phyloP scores from a whole-genome alignment of 2,888 invertebrate genomes.

The Metalampra italica region DNA sequence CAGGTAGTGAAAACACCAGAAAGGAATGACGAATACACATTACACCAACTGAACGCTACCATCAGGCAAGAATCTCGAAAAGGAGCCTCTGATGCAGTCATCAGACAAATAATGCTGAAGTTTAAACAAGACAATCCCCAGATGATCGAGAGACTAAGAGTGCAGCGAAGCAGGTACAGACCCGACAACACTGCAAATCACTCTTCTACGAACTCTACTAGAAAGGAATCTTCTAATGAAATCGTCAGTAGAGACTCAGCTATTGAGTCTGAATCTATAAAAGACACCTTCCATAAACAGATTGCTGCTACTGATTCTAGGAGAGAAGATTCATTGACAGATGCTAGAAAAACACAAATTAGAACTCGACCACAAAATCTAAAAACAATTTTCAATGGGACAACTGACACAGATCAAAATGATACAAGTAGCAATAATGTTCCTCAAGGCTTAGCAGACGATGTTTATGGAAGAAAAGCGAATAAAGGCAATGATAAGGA shows the following conservation, averaged over 20 bases:
- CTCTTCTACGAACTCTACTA: conserved; percentile 16
- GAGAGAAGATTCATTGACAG: background rate
- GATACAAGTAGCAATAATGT: background rate
- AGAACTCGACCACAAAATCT: background rate
- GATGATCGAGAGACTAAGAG: conserved; percentile 39
- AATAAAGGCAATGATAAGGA: conserved; percentile 9
- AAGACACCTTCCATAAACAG: background rate
- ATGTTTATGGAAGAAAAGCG: background rate
- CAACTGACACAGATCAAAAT: background rate
- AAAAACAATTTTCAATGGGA: background rate
- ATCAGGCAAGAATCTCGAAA: conserved; percentile 45
- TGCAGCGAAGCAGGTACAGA: conserved; percentile 20
- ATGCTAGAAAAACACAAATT: background rate
- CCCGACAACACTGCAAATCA: conserved; percentile 25
- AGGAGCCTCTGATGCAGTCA: conserved; percentile 24
- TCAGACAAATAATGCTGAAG: conserved; percentile 35
- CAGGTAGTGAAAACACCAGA: conserved; percentile 34
- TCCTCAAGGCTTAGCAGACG: background rate
- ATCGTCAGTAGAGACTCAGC: background rate
- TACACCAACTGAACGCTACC: conserved; percentile 58
- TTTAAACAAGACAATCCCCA: conserved; percentile 50
- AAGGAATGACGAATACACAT: conserved; percentile 32
- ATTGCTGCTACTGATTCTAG: background rate
- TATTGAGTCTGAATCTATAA: background rate
- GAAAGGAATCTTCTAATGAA: background rate